A percentile compares a stretch with the other conserved stretches of the same genome.
phyloP scores from a whole-genome alignment of 2,888 invertebrate species.

The Epiperipatus broadwayi region DNA sequence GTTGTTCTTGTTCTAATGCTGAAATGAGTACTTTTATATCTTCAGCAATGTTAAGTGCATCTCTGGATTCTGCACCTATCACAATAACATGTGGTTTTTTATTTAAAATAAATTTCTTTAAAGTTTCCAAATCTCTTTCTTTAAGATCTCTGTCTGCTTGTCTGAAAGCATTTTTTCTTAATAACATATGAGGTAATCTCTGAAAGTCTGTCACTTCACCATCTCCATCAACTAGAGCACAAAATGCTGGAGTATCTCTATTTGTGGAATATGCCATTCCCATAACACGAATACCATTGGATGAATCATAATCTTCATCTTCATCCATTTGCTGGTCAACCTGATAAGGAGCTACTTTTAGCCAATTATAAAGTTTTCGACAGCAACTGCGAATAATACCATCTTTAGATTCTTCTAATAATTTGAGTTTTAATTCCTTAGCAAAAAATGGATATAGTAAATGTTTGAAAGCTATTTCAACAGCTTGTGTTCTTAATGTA shows the following conservation, averaged over 20 bases:
- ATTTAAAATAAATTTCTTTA: slow-evolving; percentile 59
- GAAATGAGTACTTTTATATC: slow-evolving; percentile 54
- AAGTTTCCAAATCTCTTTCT: slow-evolving; percentile 43
- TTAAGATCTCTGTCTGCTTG: slow-evolving; percentile 40
- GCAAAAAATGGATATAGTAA: slow-evolving; percentile 74
- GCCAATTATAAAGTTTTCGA: slow-evolving; percentile 68
- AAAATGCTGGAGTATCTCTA: slow-evolving; percentile 49
- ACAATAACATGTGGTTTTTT: slow-evolving; percentile 88
- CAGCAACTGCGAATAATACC: slow-evolving; percentile 58
- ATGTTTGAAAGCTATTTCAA: slow-evolving; percentile 64
- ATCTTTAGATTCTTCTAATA: slow-evolving; percentile 70
- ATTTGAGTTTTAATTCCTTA: slow-evolving; percentile 56
- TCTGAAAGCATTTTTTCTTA: slow-evolving; percentile 52
- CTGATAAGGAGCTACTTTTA: slow-evolving; percentile 66
- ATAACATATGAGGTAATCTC: slow-evolving; percentile 63
- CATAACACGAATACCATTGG: slow-evolving; percentile 62
- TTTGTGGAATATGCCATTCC: slow-evolving; percentile 48
- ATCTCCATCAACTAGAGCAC: slow-evolving; percentile 63
- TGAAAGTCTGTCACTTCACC: slow-evolving; percentile 82
- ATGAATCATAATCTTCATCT: slow-evolving; percentile 63
- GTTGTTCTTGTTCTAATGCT: slow-evolving; percentile 52
- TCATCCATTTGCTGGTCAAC: slow-evolving; percentile 36
- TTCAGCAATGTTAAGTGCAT: slow-evolving; percentile 56
- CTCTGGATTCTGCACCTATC: slow-evolving; percentile 73
- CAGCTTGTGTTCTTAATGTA: slow-evolving; percentile 59